Conservation (phyloP, 2,113 vertebrate genomes). For the Festucalex cinctus region DNA sequence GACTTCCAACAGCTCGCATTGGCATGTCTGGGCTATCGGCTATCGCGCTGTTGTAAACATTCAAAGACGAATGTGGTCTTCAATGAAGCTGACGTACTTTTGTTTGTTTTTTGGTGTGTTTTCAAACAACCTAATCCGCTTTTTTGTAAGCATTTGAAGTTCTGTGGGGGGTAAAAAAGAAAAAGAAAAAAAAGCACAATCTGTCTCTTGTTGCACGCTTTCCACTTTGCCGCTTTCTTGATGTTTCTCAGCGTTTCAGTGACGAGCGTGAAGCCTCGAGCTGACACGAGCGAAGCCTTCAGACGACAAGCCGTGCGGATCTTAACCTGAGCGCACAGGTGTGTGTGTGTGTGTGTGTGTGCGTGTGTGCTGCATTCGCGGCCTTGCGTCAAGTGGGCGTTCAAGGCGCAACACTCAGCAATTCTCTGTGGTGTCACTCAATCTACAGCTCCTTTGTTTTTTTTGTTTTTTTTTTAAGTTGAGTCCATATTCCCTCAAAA, state of each 20-base stretch:
- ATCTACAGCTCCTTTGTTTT: background rate
- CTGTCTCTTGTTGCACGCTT: background rate
- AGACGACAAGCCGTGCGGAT: conserved; percentile 13
- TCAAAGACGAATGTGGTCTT: no score
- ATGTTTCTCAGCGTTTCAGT: background rate
- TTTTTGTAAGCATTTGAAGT: conserved; percentile 3
- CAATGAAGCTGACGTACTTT: no score
- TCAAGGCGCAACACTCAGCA: background rate
- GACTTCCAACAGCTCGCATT: no score
- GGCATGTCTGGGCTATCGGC: no score
- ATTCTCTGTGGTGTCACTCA: conserved; percentile 1
- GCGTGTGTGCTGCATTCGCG: conserved; percentile 5
- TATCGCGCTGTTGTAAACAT: no score
- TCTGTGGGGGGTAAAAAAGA: background rate
- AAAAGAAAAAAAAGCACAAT: background rate
- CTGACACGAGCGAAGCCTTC: conserved; percentile 2
- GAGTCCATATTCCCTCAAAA: background rate
- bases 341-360: no score
- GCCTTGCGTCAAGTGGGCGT: background rate
- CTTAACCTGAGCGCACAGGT: conserved; percentile 14
- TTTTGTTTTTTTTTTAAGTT: background rate
- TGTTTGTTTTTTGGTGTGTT: no score
- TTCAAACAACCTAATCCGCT: no score
- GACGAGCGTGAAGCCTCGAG: conserved; percentile 10
- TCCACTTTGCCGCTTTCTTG: background rate